Conservation (phyloP, 2,113 vertebrate genomes). For the Lethenteron reissneri region DNA sequence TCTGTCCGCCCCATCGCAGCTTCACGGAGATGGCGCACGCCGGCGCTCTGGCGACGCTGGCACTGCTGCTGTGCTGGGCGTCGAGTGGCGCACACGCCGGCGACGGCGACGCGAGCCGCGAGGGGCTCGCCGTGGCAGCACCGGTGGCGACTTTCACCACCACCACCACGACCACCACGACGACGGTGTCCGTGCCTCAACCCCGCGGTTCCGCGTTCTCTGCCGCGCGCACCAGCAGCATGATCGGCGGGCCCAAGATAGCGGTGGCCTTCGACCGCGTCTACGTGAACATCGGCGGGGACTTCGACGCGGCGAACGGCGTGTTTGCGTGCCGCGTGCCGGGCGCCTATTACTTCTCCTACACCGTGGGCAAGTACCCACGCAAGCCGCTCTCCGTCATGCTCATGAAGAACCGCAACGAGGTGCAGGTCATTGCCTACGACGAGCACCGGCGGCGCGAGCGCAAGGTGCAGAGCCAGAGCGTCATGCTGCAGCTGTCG, state of each 20-base stretch:
- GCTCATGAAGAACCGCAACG: conserved; percentile 32
- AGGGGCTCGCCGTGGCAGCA: no score
- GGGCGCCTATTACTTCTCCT: conserved; percentile 33
- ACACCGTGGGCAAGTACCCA: conserved; percentile 32
- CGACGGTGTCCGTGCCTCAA: no score
- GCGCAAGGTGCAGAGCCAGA: conserved; percentile 35
- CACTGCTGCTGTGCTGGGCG: no score
- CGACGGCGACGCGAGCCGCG: no score
- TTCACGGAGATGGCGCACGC: no score
- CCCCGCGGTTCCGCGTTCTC: conserved; percentile 26
- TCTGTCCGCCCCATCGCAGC: no score
- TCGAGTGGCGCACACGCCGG: no score
- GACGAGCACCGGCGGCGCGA: conserved; percentile 26
- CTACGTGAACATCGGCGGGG: conserved; percentile 27
- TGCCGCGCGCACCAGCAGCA: conserved; percentile 24
- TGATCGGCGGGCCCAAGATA: conserved; percentile 25
- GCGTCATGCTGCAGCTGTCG: conserved; percentile 26
- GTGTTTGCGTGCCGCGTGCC: conserved; percentile 30
- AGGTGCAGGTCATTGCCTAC: conserved; percentile 33
- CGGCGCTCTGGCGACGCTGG: no score
- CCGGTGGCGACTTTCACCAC: no score
- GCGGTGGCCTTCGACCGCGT: conserved; percentile 32
- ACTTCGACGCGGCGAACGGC: conserved; percentile 29
- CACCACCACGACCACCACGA: no score
- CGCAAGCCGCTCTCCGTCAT: conserved; percentile 36